Evolutionary conservation across 2,113 vertebrate species (phyloP).

Genomic region (Heterotilapia buettikoferi): DNA sequence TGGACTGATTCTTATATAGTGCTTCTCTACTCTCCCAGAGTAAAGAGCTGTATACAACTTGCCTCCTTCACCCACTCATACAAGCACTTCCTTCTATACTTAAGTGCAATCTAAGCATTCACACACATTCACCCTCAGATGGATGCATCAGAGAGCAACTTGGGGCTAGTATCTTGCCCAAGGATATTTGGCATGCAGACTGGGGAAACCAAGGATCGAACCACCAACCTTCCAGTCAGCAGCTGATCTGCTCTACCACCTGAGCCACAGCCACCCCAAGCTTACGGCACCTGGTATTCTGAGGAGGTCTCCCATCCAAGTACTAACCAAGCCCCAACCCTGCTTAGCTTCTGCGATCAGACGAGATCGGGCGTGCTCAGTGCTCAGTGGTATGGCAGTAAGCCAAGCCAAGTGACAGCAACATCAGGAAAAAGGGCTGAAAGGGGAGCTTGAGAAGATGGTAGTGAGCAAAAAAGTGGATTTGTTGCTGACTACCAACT

Average conservation of each 20-base stretch:
- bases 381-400: background rate
- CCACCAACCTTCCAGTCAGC: background rate
- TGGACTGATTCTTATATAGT: too few relatives aligned
- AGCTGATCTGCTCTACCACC: background rate
- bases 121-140: too few relatives aligned
- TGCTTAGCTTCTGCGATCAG: background rate
- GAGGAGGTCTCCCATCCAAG: background rate
- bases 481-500: background rate
- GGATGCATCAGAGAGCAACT: background rate
- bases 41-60: too few relatives aligned
- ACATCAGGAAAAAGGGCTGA: background rate
- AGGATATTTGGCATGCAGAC: background rate
- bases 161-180: too few relatives aligned
- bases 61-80: too few relatives aligned
- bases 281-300: background rate
- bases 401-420: background rate
- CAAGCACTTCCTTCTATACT: too few relatives aligned
- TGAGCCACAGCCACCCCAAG: background rate
- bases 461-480: background rate
- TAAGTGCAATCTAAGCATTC: too few relatives aligned
- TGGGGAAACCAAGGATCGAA: background rate
- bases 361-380: rapidly evolving
- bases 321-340: background rate
- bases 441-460: background rate
- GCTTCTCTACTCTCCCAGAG: too few relatives aligned